Conservation (phyloP, 2,113 vertebrate species). For the Alethe castanea region DNA sequence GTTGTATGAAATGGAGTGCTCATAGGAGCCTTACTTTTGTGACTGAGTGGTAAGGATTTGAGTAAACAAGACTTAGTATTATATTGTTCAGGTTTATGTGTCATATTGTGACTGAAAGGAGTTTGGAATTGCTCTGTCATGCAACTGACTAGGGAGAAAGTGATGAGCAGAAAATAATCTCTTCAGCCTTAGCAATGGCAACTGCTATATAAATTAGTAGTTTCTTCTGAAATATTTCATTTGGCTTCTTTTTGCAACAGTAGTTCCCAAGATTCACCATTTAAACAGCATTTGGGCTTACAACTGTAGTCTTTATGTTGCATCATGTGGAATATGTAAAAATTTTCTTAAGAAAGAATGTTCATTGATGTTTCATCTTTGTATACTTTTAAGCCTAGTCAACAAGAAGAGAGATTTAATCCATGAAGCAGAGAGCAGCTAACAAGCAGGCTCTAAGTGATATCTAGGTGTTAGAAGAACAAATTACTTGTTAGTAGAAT, state of each 20-base stretch:
- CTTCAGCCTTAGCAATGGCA: neutral
- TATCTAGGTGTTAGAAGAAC: neutral
- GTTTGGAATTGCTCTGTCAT: neutral
- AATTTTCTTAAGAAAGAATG: neutral
- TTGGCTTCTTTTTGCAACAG: neutral
- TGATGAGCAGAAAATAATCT: neutral
- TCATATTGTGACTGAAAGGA: neutral
- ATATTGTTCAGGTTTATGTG: neutral
- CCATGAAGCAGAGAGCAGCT: neutral
- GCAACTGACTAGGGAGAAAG: neutral
- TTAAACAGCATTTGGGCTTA: neutral
- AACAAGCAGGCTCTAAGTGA: neutral
- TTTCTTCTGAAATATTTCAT: neutral
- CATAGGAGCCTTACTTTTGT: neutral
- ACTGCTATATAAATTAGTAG: neutral
- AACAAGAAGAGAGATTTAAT: neutral
- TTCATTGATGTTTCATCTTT: neutral
- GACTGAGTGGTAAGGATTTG: neutral
- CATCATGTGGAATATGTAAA: neutral
- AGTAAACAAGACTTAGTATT: neutral
- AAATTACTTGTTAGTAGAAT: neutral
- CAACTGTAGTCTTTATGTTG: neutral
- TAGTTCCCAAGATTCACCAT: neutral
- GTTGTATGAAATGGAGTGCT: neutral
- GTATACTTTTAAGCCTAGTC: neutral